phyloP scores from a whole-genome alignment of 1,140 invertebrate species.

The Zaprionus ornatus region DNA sequence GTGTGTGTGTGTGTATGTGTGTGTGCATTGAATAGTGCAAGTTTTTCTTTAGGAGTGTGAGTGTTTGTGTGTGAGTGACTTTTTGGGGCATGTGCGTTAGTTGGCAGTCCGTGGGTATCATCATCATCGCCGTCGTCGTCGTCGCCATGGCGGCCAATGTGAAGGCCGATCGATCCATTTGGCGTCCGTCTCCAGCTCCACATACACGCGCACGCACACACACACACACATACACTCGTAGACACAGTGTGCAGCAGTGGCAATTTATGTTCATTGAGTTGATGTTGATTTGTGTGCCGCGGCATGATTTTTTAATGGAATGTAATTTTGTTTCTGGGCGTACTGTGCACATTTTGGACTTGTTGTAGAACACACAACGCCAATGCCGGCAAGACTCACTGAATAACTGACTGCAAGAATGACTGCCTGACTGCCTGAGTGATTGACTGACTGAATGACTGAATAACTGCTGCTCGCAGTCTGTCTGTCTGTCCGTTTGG shows the following conservation, averaged over 20 bases:
- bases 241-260: slow-evolving; percentile 24
- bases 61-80: slow-evolving; percentile 4
- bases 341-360: slow-evolving; percentile 17
- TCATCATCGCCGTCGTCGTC: slow-evolving; percentile 23
- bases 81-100: slow-evolving; percentile 24
- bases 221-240: slow-evolving; percentile 1
- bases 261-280: slow-evolving; percentile 80
- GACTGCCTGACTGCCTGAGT: slow-evolving; percentile 21
- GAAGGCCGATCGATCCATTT: slow-evolving; percentile 73
- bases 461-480: slow-evolving; percentile 22
- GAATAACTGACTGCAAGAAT: slow-evolving; percentile 1
- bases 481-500: neutral
- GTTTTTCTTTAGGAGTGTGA: neutral
- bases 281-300: slow-evolving; percentile 76
- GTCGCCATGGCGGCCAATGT: slow-evolving; percentile 73
- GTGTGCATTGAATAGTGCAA: neutral
- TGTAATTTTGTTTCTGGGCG: slow-evolving; percentile 63
- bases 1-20: neutral
- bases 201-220: neutral
- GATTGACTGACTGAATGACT: slow-evolving; percentile 28
- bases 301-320: slow-evolving; percentile 79
- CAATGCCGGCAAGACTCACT: slow-evolving; percentile 7
- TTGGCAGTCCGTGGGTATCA: slow-evolving; percentile 23
- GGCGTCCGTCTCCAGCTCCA: slow-evolving; percentile 16
- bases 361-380: slow-evolving; percentile 4